Base-by-base conservation (phyloP, 2,888 invertebrate genomes). In the Gymnoscelis rufifasciata region DNA sequence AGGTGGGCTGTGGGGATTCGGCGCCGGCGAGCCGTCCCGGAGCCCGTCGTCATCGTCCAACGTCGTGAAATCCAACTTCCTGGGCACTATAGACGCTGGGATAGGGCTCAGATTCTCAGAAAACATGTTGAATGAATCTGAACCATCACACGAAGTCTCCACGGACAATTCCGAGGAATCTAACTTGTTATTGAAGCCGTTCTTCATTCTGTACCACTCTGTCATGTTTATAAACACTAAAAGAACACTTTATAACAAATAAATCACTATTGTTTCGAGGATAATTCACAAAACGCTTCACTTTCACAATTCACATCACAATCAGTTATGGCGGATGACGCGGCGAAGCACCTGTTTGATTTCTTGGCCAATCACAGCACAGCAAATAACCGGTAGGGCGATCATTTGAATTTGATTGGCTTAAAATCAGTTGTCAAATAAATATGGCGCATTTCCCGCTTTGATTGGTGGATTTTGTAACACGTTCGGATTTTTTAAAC, bases 61-160 rank as follows among this genome's bases (percentile, higher is more conserved):
- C 62, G 64, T 62, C 50, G 72, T 82, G 68, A 92, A 92, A 65
- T 91, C 90, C 54, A 92, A 77, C 76, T 91, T 92, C 60, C 91
- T 89, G 7, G 91, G 90, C 66, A 90, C 83, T 60, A 90, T 88
- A 46, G 80, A 71, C 49, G 78, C 76, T 44, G 87, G 86, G 59
- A 90, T 89, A 30, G 90, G 91, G 60, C 90, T 90, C 55, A 90
- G 78, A 74, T 90, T 91, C 46, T 88, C 89, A 58, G 91, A 90
- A 65, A 90, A 89, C 63, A 81, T 74, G 66, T 91, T 91, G 64
- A 90, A 91, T 15, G 86, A 79, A 69, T 90, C 90, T 69, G 91
- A 91, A 80, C 91, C 89, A 75, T 92, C 92, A 78, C 90, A 90
- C 56, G 92, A 91, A 59, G 84, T 89, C 79, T 90, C 90, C 61